phyloP scores from a whole-genome alignment of 2,888 invertebrate genomes.

The Cryptus armator region DNA sequence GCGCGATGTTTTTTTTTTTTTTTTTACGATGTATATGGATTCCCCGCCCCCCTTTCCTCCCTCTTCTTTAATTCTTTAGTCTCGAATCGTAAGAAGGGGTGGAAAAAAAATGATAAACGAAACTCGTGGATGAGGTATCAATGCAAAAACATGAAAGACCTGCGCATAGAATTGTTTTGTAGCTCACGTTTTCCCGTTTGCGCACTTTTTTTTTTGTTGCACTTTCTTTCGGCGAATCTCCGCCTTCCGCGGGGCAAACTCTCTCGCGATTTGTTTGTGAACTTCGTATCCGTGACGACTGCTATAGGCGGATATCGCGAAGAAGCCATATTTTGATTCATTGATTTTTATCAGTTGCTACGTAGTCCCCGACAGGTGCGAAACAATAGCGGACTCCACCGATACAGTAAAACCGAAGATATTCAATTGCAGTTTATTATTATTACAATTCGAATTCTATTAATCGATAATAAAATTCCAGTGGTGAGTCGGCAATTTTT shows the following conservation, averaged over 20 bases:
- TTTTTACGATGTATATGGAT: not conserved
- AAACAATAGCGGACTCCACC: not conserved
- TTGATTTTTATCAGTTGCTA: not conserved
- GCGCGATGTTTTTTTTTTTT: not conserved
- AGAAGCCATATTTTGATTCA: not conserved
- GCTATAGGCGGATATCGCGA: not conserved
- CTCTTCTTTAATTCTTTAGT: not conserved
- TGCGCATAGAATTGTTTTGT: not conserved
- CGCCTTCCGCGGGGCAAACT: not conserved
- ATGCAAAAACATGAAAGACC: not conserved
- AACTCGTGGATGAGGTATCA: not conserved
- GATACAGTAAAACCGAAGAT: not conserved
- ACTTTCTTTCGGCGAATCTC: too few relatives aligned
- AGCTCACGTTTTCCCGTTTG: too few relatives aligned
- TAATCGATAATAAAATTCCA: not conserved
- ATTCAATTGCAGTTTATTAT: not conserved
- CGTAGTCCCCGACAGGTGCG: not conserved
- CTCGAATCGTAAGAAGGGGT: not conserved
- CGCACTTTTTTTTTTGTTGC: too few relatives aligned
- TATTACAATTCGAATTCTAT: not conserved
- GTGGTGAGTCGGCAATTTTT: not conserved
- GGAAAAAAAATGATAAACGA: not conserved
- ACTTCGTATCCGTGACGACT: not conserved
- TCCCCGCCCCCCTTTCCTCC: too few relatives aligned
- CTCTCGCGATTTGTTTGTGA: not conserved